A percentile compares a stretch with the other conserved stretches of the same genome.
These are phyloP conservation scores for Alfaro cultratus DNA, from an alignment of 2,797 vertebrate genomes.

Conservation along the genomic window DNA sequence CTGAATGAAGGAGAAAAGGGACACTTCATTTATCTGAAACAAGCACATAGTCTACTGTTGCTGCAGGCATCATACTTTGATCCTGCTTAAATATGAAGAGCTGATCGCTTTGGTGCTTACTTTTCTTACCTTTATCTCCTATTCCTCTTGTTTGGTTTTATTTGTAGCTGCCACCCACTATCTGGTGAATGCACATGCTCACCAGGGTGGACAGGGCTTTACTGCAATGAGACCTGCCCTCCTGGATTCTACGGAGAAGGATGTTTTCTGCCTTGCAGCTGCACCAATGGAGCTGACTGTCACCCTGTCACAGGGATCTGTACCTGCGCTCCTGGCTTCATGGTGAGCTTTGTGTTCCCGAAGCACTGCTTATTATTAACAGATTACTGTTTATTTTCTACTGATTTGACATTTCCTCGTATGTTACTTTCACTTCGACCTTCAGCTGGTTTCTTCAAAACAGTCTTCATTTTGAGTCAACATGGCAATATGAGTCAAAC, in stretches of 20 bases:
- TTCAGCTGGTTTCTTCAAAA: constrained; percentile 9
- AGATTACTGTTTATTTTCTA: background rate
- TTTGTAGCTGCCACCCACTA: constrained; percentile 92
- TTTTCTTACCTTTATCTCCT: constrained; percentile 45
- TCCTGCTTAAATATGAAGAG: constrained; percentile 55
- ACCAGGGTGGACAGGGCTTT: constrained; percentile 92
- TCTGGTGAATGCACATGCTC: constrained; percentile 95
- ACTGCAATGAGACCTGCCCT: constrained; percentile 95
- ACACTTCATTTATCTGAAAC: constrained; percentile 70
- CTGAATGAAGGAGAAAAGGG: constrained; percentile 75
- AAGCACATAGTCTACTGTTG: constrained; percentile 50
- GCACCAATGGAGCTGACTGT: constrained; percentile 93
- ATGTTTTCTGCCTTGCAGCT: constrained; percentile 88
- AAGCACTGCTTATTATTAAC: constrained; percentile 15
- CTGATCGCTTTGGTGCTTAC: constrained; percentile 48
- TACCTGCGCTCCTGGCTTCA: constrained; percentile 91
- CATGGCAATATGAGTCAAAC: background rate
- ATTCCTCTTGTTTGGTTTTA: constrained; percentile 51
- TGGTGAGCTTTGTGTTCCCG: constrained; percentile 77
- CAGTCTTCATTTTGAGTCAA: background rate
- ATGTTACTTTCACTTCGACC: constrained; percentile 18
- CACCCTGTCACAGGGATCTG: constrained; percentile 90
- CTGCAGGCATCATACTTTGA: constrained; percentile 58
- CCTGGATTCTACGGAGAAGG: constrained; percentile 88
- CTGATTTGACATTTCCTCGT: background rate